Percentiles rank a stretch among this genome's conserved stretches.
These are phyloP conservation scores for Passer montanus DNA, from an alignment of 2,113 vertebrate species.

Conservation along the genomic window DNA sequence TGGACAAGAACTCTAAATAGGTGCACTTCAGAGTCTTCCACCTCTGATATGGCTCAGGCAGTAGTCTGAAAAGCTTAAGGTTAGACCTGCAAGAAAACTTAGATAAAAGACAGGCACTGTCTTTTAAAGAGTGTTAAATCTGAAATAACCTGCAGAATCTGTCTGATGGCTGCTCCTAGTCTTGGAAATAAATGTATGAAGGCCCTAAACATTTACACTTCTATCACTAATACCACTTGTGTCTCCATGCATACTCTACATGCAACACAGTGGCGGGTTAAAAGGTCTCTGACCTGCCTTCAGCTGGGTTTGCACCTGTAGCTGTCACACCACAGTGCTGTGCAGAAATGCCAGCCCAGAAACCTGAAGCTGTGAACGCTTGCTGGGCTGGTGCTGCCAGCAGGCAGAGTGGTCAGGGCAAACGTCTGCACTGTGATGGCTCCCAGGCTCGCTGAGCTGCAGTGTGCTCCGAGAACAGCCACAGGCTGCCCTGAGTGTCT, in stretches of 20 bases:
- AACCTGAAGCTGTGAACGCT: not conserved
- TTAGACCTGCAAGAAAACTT: not conserved
- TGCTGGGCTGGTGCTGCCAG: not conserved
- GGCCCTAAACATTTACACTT: rapidly evolving
- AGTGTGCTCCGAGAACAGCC: rapidly evolving
- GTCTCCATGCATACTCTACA: not conserved
- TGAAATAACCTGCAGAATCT: not conserved
- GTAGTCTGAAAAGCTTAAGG: not conserved
- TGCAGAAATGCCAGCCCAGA: not conserved
- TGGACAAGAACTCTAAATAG: not conserved
- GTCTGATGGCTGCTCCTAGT: not conserved
- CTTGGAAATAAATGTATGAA: not conserved
- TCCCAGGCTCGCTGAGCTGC: not conserved
- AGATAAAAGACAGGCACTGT: not conserved
- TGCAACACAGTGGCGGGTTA: not conserved
- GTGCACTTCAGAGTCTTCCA: not conserved
- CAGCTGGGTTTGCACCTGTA: not conserved
- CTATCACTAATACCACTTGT: not conserved
- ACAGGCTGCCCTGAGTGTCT: not conserved
- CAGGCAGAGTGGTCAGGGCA: not conserved
- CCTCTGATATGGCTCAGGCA: not conserved
- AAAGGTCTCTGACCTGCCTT: not conserved
- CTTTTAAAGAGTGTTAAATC: not conserved
- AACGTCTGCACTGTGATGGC: rapidly evolving
- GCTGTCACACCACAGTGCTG: not conserved